Percentiles rank a stretch among this genome's conserved stretches.
phyloP scores from a whole-genome alignment of 2,113 vertebrate genomes.

The Spilogale gracilis region DNA sequence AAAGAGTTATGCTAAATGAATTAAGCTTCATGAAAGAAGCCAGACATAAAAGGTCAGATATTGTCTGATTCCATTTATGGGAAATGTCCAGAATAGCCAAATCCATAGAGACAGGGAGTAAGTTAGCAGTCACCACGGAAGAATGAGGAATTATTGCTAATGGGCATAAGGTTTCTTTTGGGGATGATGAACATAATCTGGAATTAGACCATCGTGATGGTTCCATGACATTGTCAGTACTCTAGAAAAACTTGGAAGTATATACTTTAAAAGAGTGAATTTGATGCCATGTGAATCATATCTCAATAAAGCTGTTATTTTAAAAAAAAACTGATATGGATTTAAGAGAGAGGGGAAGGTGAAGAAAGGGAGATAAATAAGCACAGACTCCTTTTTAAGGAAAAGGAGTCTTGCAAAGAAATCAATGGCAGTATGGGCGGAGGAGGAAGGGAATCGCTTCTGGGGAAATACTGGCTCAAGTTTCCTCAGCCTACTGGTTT shows the following conservation, averaged over 20 bases:
- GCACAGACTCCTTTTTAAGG: background rate
- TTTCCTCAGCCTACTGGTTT: background rate
- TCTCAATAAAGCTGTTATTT: background rate
- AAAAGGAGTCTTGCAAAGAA: slow-evolving; percentile 19
- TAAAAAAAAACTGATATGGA: background rate
- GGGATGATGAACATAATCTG: background rate
- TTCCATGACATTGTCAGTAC: background rate
- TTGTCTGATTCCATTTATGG: background rate
- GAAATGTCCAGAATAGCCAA: background rate
- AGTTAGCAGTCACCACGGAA: background rate
- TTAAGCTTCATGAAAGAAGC: background rate
- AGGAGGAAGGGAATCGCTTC: background rate
- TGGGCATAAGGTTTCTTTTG: background rate
- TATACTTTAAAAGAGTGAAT: background rate
- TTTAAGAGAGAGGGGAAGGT: background rate
- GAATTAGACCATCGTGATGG: background rate
- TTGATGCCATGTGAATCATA: background rate
- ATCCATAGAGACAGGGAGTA: background rate
- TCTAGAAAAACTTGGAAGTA: background rate
- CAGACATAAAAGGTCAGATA: background rate
- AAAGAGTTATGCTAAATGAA: background rate
- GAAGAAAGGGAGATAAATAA: background rate
- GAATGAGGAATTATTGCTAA: background rate
- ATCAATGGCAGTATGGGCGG: background rate
- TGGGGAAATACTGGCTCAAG: background rate